phyloP scores from a whole-genome alignment of 23 tunicate species.

The Oikopleura vanhoeffeni region DNA sequence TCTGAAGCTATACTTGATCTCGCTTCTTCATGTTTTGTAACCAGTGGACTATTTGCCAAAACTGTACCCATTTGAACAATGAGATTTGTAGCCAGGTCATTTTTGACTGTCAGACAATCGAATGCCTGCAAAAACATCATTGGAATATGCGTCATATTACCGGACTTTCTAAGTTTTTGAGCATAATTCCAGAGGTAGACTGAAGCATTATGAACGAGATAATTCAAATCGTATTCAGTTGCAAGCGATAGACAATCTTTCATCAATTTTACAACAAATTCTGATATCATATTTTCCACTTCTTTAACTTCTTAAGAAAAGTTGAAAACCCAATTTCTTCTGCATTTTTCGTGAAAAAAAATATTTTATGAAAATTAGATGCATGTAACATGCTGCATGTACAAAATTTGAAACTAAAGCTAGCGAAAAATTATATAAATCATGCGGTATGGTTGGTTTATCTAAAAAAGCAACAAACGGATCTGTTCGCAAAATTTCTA shows the following conservation, averaged over 20 bases:
- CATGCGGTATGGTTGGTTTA: too few relatives aligned
- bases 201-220: neutral
- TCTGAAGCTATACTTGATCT: too few relatives aligned
- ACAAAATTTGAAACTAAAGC: too few relatives aligned
- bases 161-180: neutral
- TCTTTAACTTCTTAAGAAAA: too few relatives aligned
- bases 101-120: neutral
- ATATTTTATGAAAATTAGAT: too few relatives aligned
- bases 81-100: neutral
- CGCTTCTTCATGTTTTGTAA: too few relatives aligned
- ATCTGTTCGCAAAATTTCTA: too few relatives aligned
- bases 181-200: slow-evolving; percentile 13
- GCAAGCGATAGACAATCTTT: neutral
- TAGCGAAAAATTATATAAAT: too few relatives aligned
- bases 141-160: neutral
- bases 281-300: neutral
- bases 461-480: too few relatives aligned
- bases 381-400: too few relatives aligned
- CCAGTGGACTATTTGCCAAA: neutral
- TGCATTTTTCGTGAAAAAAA: too few relatives aligned
- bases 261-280: neutral
- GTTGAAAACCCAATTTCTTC: too few relatives aligned
- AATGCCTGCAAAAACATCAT: neutral
- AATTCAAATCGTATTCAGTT: neutral
- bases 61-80: neutral